Conservation (phyloP, 2,113 vertebrate genomes). For the Aleadryas rufinucha region DNA sequence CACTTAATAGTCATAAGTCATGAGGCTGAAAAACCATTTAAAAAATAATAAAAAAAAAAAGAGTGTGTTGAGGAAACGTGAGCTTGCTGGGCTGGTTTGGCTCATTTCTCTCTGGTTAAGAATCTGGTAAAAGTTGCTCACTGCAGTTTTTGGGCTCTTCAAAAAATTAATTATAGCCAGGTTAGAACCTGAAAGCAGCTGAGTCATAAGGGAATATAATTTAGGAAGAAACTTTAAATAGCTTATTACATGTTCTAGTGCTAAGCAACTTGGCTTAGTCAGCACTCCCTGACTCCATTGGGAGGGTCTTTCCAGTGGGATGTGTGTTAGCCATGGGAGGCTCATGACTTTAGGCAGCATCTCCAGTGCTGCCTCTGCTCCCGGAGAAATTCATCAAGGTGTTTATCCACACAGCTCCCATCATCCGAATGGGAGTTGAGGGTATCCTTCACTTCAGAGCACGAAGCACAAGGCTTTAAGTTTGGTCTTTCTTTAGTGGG, state of each 20-base stretch:
- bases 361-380: neutral
- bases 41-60: neutral
- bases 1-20: neutral
- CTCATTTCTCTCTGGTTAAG: neutral
- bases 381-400: neutral
- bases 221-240: neutral
- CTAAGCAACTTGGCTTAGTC: neutral
- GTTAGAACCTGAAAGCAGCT: neutral
- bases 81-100: neutral
- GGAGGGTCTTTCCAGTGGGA: neutral
- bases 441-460: neutral
- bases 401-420: neutral
- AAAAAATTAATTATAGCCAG: neutral
- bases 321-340: neutral
- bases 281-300: neutral
- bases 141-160: neutral
- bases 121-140: neutral
- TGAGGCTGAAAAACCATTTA: neutral
- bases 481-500: neutral
- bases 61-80: neutral
- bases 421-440: neutral
- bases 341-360: neutral
- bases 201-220: neutral
- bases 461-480: neutral
- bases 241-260: neutral